Evolutionary conservation across 2,888 invertebrate genomes (phyloP).

Genomic region (Cylindroiulus punctatus): DNA sequence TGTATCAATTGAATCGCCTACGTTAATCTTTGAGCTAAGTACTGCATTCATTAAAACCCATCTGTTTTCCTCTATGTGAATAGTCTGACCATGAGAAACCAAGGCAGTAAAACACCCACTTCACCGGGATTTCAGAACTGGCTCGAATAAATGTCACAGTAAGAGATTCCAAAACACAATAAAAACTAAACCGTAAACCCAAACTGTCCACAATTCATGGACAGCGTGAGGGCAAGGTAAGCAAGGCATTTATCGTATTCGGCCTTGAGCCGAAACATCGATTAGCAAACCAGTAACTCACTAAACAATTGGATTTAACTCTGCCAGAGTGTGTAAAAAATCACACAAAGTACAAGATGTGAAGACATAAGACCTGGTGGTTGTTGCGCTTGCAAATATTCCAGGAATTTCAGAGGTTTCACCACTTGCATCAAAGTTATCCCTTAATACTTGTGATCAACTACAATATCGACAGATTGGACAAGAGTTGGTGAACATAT

Average conservation of each 20-base stretch:
- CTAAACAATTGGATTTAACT: too few species aligned
- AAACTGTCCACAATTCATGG: neutral
- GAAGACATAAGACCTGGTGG: too few species aligned
- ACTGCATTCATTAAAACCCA: neutral
- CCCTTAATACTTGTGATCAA: too few species aligned
- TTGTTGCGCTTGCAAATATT: too few species aligned
- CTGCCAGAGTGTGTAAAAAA: too few species aligned
- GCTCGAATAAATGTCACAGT: neutral
- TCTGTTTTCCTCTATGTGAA: neutral
- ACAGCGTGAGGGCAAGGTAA: slow-evolving; percentile 1
- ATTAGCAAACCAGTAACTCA: too few species aligned
- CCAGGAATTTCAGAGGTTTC: too few species aligned
- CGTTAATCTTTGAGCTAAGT: neutral
- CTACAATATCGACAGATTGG: too few species aligned
- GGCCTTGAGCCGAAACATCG: neutral
- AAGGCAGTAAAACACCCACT: slow-evolving; percentile 29
- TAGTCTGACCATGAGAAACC: neutral
- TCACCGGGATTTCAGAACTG: neutral
- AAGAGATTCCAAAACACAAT: neutral
- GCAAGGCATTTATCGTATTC: neutral
- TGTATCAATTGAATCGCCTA: slow-evolving; percentile 30
- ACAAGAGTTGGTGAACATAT: neutral
- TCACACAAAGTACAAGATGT: too few species aligned
- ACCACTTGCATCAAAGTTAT: too few species aligned
- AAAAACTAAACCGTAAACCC: neutral